Conservation (phyloP, 2,888 invertebrate species). For the Clitarchus hookeri region DNA sequence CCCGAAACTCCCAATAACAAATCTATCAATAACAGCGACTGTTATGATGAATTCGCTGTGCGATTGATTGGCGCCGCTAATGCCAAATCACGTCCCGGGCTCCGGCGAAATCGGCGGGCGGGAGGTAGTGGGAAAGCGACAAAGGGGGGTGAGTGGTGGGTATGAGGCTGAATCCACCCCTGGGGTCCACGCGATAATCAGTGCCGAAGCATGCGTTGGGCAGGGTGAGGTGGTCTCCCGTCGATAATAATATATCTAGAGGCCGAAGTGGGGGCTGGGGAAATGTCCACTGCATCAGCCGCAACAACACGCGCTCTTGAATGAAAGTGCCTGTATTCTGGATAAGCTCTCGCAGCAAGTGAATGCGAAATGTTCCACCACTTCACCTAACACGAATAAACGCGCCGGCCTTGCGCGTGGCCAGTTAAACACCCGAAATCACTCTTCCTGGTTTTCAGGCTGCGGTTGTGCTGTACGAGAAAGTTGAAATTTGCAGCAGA, state of each 20-base stretch:
- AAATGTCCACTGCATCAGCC: neutral
- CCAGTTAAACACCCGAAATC: too few relatives aligned
- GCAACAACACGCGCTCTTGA: slow-evolving; percentile 5
- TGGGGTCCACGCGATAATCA: slow-evolving; percentile 35
- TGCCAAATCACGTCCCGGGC: slow-evolving; percentile 38
- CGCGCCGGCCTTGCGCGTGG: too few relatives aligned
- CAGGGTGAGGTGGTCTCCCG: neutral
- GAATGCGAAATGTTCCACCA: neutral
- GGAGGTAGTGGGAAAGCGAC: neutral
- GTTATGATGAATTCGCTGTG: slow-evolving; percentile 35
- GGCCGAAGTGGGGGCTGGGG: neutral
- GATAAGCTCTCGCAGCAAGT: neutral
- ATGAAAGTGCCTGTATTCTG: neutral
- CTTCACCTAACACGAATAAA: neutral
- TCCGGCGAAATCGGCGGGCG: neutral
- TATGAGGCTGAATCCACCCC: neutral
- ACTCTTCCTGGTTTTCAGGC: too few relatives aligned
- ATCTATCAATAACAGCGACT: slow-evolving; percentile 40
- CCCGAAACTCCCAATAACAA: slow-evolving; percentile 32
- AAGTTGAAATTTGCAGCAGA: too few relatives aligned
- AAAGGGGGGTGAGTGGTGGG: neutral
- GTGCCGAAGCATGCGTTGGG: slow-evolving; percentile 35
- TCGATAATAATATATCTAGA: slow-evolving; percentile 14
- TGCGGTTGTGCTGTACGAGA: too few relatives aligned
- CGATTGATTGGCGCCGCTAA: slow-evolving; percentile 38